Evolutionary conservation across 2,888 invertebrate genomes (phyloP), one percentile per base, ranked within the genome.

Genomic region (Drosophila engyochracea): DNA sequence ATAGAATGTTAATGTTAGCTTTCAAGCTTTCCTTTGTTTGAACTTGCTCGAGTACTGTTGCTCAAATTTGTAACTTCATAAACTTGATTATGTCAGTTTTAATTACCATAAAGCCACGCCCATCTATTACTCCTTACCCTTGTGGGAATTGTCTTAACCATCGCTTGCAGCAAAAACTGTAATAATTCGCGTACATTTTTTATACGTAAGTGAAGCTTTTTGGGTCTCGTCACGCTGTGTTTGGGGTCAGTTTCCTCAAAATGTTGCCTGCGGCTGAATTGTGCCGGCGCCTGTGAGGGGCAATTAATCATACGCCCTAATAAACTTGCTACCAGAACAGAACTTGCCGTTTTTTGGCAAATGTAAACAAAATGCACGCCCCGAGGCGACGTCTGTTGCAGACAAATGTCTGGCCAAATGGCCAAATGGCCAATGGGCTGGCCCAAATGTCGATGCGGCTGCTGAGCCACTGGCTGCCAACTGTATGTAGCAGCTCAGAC

Each of bases 331-430:
- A 73, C 70, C 85, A 69, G 57, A 83, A 68, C 53, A 65, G 33
- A 76, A 70, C 53, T 75, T 73, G 59, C 67, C 54, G 49, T 74
- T 66, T 61, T 81, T 82, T 79, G 74, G 72, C 79, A 86, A 78
- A 85, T 83, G 86, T 76, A 89, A 81, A 81, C 89, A 89, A 82
- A 85, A 85, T 85, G 83, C 86, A 85, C 89, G 86, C 86, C 89
- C 87, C 70, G 74, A 74, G 74, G 81, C 70, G 74, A 74, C 74
- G 81, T 83, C 90, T 83, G 87, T 62, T 62, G 80, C 83, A 87
- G 88, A 87, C 89, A 87, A 87, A 87, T 89, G 87, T 79, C 76
- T 80, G 76, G 79, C 88, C 82, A 83, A 87, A 87, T 80, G 76
- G 79, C 88, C 82, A 83, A 87, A 87, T 82, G 76, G 84, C 86